Evolutionary conservation across 1,140 invertebrate genomes (phyloP), one percentile per base, ranked within the genome.

Genomic region (Procambarus clarkii): DNA sequence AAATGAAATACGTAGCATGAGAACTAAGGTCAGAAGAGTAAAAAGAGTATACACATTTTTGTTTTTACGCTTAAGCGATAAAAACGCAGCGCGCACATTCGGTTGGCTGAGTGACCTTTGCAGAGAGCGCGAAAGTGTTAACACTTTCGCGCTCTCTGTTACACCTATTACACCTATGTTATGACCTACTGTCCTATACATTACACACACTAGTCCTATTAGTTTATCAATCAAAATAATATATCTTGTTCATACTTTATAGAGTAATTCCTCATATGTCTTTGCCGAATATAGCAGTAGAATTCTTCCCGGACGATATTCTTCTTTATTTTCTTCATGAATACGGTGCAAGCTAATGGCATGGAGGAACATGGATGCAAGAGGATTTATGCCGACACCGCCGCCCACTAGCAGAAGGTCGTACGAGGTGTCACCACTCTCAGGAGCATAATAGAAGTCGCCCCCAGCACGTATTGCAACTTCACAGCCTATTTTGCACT

Each of bases 391-490:
- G 15, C 89, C 89, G 4, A 91, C 89, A 5, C 89, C 89, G 4
- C 89, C 82, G n/a, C 48, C 89, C 21, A 91, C 74, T 9, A 84
- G 54, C 4, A 90, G 88, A 8, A 90, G 82, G 81, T 83, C 81
- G 24, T 46, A 45, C 5, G 88, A 64, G 0, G 69, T 18, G 24
- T 78, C 71, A 9, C 69, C 74, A 34, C 60, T 21, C 21, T 77
- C 71, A 3, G 88, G 88, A 2, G 88, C 50, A 60, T 83, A 90
- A 60, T 64, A 84, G 54, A 90, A 90, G 82, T 91, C 89, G 34
- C 89, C 89, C 18, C 89, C 89, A 15, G 84, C 89, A 69, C 89
- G 54, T 9, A 91, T 76, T 13, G 54, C 54, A n/a, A 91, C 89
- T 24, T 83, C 24, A 4, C 69, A 64, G 8, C 82, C 82, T 44